phyloP scores from a whole-genome alignment of 2,888 invertebrate species.

The Eupithecia pulchellata region DNA sequence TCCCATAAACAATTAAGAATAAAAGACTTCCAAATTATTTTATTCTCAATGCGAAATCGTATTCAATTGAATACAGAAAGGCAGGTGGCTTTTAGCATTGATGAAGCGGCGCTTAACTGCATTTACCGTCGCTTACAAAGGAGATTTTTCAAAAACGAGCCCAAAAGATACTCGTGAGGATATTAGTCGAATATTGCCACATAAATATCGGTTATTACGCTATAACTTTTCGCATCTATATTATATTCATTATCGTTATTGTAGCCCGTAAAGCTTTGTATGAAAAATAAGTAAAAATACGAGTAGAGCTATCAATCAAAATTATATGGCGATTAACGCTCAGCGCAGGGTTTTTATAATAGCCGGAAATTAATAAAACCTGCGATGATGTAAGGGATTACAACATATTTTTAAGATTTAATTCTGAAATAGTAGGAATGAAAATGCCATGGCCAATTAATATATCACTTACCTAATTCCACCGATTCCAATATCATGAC shows the following conservation, averaged over 20 bases:
- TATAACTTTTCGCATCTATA: constrained; percentile 58
- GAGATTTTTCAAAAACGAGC: constrained; percentile 15
- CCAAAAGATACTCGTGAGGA: constrained; percentile 46
- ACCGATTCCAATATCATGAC: no score
- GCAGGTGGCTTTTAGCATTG: background rate
- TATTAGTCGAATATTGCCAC: constrained; percentile 51
- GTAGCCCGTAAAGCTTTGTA: constrained; percentile 59
- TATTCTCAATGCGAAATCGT: background rate
- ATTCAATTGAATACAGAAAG: background rate
- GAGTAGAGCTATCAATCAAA: constrained; percentile 71
- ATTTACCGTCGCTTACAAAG: constrained; percentile 16
- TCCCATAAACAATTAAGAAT: no score
- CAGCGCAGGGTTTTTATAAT: constrained; percentile 57
- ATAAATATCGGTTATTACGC: constrained; percentile 55
- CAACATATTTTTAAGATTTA: constrained; percentile 52
- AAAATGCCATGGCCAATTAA: background rate
- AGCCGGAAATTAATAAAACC: constrained; percentile 68
- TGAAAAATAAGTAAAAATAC: constrained; percentile 72
- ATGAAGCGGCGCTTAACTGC: background rate
- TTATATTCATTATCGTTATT: constrained; percentile 66
- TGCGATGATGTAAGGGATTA: constrained; percentile 60
- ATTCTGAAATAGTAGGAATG: background rate
- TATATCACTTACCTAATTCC: no score
- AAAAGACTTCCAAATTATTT: no score
- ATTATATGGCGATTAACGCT: constrained; percentile 72